These are phyloP conservation scores for Eristalinus aeneus DNA, from an alignment of 2,888 invertebrate genomes.

Conservation along the genomic window DNA sequence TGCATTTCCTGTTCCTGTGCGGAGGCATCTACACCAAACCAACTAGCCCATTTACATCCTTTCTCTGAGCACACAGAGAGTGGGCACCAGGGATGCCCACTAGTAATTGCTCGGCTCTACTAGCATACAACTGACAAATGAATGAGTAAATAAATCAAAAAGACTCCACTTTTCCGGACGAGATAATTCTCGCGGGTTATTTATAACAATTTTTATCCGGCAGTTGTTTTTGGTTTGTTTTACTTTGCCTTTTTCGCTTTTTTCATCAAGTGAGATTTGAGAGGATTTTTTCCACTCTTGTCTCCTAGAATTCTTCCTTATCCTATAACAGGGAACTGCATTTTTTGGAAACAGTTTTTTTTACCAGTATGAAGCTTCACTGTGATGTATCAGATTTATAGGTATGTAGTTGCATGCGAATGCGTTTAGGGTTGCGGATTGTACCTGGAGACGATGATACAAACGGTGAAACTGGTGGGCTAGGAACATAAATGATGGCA, in stretches of 20 bases:
- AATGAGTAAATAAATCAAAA: constrained; percentile 75
- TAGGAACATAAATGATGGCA: constrained; percentile 56
- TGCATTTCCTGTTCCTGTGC: constrained; percentile 52
- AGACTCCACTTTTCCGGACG: constrained; percentile 74
- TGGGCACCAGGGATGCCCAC: neutral
- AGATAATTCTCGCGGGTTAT: constrained; percentile 75
- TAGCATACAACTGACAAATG: constrained; percentile 72
- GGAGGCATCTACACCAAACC: constrained; percentile 28
- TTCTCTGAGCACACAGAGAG: neutral
- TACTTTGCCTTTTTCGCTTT: neutral
- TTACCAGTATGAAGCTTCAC: neutral
- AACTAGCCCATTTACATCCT: constrained; percentile 20
- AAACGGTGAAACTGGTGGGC: constrained; percentile 31
- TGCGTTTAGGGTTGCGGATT: constrained; percentile 37
- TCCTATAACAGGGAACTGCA: constrained; percentile 8
- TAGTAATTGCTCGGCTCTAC: constrained; percentile 45
- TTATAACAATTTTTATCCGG: constrained; percentile 71
- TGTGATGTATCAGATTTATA: constrained; percentile 55
- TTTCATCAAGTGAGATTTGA: constrained; percentile 8
- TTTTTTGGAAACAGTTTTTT: constrained; percentile 2
- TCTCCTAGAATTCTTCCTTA: constrained; percentile 39
- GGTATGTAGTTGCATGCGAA: constrained; percentile 59
- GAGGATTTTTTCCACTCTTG: constrained; percentile 10
- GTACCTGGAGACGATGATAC: constrained; percentile 38
- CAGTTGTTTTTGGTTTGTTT: constrained; percentile 25